Percentiles rank a stretch among this genome's conserved stretches.
Evolutionary conservation across 2,113 vertebrate species (phyloP).

Genomic region (Hydrolagus affinis): DNA sequence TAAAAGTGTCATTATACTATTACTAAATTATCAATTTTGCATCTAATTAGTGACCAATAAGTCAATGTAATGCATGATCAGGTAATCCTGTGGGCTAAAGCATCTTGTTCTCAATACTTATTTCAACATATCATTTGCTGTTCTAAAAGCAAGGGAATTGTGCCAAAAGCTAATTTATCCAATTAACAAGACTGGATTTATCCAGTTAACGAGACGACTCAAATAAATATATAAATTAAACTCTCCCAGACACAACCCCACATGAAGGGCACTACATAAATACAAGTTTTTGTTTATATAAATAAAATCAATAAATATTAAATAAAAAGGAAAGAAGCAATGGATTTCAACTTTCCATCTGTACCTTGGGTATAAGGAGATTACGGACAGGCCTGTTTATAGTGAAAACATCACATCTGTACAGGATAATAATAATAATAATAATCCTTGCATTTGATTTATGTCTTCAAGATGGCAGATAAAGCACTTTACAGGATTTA

Average conservation of each 20-base stretch:
- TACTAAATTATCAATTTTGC: conserved; percentile 1
- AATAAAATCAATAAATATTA: too few species aligned
- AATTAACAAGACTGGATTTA: neutral
- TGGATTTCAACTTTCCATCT: neutral
- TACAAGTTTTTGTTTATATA: too few species aligned
- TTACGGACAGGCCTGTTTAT: too few species aligned
- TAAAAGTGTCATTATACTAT: neutral
- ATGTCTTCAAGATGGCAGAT: too few species aligned
- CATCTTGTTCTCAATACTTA: neutral
- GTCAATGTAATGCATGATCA: neutral
- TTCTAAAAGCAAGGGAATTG: neutral
- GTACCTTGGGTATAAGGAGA: too few species aligned
- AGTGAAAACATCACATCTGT: too few species aligned
- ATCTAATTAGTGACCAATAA: neutral
- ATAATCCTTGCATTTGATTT: too few species aligned
- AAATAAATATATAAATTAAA: neutral
- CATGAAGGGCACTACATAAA: too few species aligned
- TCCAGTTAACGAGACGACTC: neutral
- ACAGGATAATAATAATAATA: too few species aligned
- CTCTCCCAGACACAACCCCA: too few species aligned
- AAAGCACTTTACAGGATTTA: too few species aligned
- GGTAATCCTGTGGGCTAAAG: neutral
- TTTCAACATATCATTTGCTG: neutral
- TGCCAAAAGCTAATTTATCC: neutral
- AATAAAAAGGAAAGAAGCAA: neutral